These are phyloP conservation scores for Drosophila setifemur DNA, from an alignment of 1,140 invertebrate genomes.

Conservation along the genomic window DNA sequence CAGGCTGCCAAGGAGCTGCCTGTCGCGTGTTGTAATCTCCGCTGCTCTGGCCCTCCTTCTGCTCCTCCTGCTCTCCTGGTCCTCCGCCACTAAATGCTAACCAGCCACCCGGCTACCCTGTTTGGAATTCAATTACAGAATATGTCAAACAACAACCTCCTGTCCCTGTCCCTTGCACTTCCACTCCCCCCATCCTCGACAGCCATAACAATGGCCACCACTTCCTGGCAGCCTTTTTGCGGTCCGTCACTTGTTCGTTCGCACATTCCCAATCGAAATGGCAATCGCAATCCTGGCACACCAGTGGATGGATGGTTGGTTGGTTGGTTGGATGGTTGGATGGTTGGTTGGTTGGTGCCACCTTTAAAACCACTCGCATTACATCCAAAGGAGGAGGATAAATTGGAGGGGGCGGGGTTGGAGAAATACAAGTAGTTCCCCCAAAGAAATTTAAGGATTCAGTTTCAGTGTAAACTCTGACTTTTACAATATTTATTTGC, in stretches of 20 bases:
- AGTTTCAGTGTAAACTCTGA: too few relatives aligned
- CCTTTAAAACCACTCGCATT: too few relatives aligned
- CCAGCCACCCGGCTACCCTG: constrained; percentile 2
- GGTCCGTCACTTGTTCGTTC: constrained; percentile 10
- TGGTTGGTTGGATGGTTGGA: neutral
- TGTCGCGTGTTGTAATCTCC: constrained; percentile 41
- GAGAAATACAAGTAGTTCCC: too few relatives aligned
- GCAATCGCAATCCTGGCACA: neutral
- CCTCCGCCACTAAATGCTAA: neutral
- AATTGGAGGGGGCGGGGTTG: too few relatives aligned
- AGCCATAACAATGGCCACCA: constrained; percentile 23
- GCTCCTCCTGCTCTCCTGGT: neutral
- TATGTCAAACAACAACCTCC: constrained; percentile 74
- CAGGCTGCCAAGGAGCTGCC: constrained; percentile 23
- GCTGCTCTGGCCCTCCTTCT: neutral
- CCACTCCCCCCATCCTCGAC: too few relatives aligned
- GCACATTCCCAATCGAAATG: neutral
- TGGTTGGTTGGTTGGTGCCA: neutral
- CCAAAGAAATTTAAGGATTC: too few relatives aligned
- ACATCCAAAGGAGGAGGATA: too few relatives aligned
- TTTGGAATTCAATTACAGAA: constrained; percentile 78
- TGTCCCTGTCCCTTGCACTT: too few relatives aligned
- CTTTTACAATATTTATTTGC: too few relatives aligned
- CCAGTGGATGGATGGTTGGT: constrained; percentile 20
- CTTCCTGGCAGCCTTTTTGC: constrained; percentile 32